Conservation (phyloP, 2,113 vertebrate genomes). For the Clupea harengus region DNA sequence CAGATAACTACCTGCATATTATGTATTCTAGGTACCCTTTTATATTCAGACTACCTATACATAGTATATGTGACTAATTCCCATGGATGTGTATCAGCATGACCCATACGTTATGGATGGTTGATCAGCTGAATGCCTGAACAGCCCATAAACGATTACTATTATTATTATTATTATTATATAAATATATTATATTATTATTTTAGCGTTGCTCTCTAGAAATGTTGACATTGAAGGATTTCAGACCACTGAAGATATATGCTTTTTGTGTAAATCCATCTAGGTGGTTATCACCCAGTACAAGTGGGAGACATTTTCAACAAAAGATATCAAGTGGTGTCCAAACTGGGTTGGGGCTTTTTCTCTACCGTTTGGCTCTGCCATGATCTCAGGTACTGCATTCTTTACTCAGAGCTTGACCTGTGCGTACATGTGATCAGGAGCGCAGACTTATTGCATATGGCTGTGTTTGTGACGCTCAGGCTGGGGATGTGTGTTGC, state of each 20-base stretch:
- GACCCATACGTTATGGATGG: too few species aligned
- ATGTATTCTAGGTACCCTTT: background rate
- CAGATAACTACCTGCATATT: background rate
- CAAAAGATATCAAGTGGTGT: constrained; percentile 72
- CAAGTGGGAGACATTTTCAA: constrained; percentile 75
- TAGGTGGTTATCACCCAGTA: constrained; percentile 75
- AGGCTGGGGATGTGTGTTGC: constrained; percentile 69
- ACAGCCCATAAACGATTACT: background rate
- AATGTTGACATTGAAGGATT: background rate
- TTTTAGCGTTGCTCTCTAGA: background rate
- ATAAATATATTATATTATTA: too few species aligned
- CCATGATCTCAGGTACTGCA: constrained; percentile 70
- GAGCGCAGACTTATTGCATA: background rate
- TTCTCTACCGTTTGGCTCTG: constrained; percentile 87
- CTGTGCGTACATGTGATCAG: constrained; percentile 3
- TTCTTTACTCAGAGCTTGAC: background rate
- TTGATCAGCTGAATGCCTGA: background rate
- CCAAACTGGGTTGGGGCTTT: constrained; percentile 74
- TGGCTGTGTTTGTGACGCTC: constrained; percentile 34
- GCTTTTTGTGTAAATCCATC: constrained; percentile 26
- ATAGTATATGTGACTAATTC: background rate
- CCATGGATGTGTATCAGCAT: too few species aligned
- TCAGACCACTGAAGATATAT: background rate
- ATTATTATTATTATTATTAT: background rate
- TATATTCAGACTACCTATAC: background rate